phyloP scores from a whole-genome alignment of 2,113 vertebrate species.

The Astatotilapia flaviijosephi region DNA sequence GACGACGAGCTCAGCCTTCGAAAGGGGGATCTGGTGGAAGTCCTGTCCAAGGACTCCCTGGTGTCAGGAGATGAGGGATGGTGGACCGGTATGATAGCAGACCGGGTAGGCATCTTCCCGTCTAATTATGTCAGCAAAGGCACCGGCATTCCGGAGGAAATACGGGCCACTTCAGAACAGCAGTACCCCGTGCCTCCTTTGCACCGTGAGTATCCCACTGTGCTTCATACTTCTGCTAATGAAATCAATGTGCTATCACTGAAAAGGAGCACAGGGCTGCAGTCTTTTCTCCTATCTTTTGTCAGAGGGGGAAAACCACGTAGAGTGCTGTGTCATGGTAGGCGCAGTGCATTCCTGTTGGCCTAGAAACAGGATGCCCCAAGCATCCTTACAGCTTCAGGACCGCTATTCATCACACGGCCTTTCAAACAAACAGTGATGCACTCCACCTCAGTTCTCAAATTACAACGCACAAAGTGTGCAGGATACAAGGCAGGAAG shows the following conservation, averaged over 20 bases:
- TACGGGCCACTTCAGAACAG: slow-evolving; percentile 60
- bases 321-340: slow-evolving; percentile 57
- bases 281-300: background rate
- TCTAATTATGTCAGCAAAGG: slow-evolving; percentile 91
- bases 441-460: background rate
- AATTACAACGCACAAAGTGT: background rate
- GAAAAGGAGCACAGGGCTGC: background rate
- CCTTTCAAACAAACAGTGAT: slow-evolving; percentile 11
- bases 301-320: background rate
- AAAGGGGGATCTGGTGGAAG: slow-evolving; percentile 87
- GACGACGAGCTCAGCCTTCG: slow-evolving; percentile 94
- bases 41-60: slow-evolving; percentile 90
- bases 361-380: slow-evolving; percentile 31
- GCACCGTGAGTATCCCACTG: slow-evolving; percentile 68
- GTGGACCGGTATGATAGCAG: slow-evolving; percentile 94
- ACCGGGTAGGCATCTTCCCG: slow-evolving; percentile 93
- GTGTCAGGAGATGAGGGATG: slow-evolving; percentile 95
- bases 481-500: background rate
- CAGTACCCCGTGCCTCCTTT: slow-evolving; percentile 60
- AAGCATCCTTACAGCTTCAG: slow-evolving; percentile 35
- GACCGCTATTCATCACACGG: slow-evolving; percentile 20
- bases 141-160: slow-evolving; percentile 74
- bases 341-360: slow-evolving; percentile 19
- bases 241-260: background rate
- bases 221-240: background rate